Conservation (phyloP, 1,140 invertebrate genomes). For the Drosophila mojavensis region DNA sequence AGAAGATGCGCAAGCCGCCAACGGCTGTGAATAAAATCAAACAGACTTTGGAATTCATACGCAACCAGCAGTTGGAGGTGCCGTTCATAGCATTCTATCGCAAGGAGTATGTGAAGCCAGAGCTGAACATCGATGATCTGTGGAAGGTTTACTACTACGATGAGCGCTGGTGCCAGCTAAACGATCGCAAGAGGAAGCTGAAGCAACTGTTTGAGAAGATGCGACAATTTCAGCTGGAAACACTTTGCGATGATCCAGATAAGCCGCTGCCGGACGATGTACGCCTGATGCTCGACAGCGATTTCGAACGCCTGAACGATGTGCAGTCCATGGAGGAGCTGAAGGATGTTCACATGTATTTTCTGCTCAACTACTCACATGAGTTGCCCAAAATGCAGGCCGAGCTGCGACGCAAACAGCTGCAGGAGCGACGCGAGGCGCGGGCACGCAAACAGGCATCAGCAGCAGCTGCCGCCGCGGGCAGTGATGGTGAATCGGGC, state of each 20-base stretch:
- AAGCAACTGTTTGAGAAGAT: conserved; percentile 95
- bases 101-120: conserved; percentile 98
- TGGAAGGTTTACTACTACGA: conserved; percentile 99
- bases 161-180: conserved; percentile 97
- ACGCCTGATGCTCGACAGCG: conserved; percentile 93
- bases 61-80: conserved; percentile 97
- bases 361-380: conserved; percentile 95
- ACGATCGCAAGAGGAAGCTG: conserved; percentile 93
- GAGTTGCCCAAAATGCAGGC: conserved; percentile 95
- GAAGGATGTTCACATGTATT: conserved; percentile 96
- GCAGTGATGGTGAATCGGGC: conserved; percentile 83
- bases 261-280: conserved; percentile 93
- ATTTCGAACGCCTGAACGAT: conserved; percentile 91
- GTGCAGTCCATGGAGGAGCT: conserved; percentile 96
- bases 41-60: conserved; percentile 97
- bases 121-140: conserved; percentile 97
- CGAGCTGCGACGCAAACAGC: conserved; percentile 86
- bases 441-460: conserved; percentile 84
- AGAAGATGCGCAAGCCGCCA: conserved; percentile 80
- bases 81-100: conserved; percentile 99
- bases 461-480: conserved; percentile 85
- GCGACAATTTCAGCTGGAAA: conserved; percentile 95
- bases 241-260: conserved; percentile 93
- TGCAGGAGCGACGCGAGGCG: conserved; percentile 86
- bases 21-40: conserved; percentile 93